Conservation (phyloP, 1,140 invertebrate species). For the Trachymyrmex septentrionalis region DNA sequence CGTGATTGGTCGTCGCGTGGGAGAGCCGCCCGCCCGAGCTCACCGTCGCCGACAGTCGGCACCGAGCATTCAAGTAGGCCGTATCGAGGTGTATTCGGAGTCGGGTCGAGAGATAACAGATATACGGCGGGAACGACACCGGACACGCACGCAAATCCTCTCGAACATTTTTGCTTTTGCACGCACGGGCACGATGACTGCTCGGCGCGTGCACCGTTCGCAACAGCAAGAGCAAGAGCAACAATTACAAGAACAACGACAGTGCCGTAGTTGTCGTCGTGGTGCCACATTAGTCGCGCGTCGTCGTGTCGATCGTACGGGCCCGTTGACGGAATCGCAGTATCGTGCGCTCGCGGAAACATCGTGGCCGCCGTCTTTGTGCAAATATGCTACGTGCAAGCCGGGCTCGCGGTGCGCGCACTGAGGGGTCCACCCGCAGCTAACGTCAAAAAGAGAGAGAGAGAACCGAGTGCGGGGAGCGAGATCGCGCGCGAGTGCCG, state of each 20-base stretch:
- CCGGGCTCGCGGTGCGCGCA: constrained; percentile 67
- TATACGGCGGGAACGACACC: constrained; percentile 54
- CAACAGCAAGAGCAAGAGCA: constrained; percentile 59
- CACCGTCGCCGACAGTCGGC: constrained; percentile 81
- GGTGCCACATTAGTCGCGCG: constrained; percentile 60
- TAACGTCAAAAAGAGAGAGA: constrained; percentile 52
- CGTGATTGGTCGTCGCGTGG: constrained; percentile 85
- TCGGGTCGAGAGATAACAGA: constrained; percentile 49
- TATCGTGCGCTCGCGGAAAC: constrained; percentile 63
- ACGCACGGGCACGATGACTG: constrained; percentile 74
- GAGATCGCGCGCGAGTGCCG: background rate
- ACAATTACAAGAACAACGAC: constrained; percentile 29
- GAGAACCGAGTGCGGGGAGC: constrained; percentile 6
- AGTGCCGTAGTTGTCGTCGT: constrained; percentile 68
- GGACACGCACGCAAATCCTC: constrained; percentile 53
- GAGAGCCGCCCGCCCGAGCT: constrained; percentile 85
- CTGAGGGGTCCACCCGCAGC: constrained; percentile 47
- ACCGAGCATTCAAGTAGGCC: constrained; percentile 82
- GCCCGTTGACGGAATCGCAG: constrained; percentile 64
- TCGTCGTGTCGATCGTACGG: constrained; percentile 46
- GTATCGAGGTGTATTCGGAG: constrained; percentile 65
- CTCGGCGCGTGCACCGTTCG: constrained; percentile 74
- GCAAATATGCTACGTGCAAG: constrained; percentile 69
- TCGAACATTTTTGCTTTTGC: constrained; percentile 41
- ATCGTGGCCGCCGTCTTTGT: constrained; percentile 68